Conservation (phyloP, 2,113 vertebrate species). For the Eretmochelys imbricata region DNA sequence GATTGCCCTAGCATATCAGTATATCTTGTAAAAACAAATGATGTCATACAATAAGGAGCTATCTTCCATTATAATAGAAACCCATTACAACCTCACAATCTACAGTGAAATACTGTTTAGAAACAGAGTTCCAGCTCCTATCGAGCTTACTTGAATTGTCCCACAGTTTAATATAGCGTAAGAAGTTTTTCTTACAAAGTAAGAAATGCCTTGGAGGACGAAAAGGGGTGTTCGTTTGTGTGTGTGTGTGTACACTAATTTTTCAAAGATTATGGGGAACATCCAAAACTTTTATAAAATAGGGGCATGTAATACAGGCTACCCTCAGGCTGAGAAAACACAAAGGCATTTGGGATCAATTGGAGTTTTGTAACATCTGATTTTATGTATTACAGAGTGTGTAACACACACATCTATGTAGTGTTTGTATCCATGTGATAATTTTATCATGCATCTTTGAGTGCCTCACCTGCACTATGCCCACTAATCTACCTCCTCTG, state of each 20-base stretch:
- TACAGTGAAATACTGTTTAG: slow-evolving; percentile 36
- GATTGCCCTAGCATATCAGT: slow-evolving; percentile 22
- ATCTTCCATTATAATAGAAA: slow-evolving; percentile 42
- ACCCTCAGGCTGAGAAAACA: not conserved
- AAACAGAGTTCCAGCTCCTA: not conserved
- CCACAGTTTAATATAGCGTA: not conserved
- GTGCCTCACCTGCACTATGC: not conserved
- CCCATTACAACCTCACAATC: slow-evolving; percentile 9
- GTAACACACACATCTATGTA: not conserved
- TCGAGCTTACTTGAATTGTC: not conserved
- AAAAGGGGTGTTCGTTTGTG: not conserved
- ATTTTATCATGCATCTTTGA: slow-evolving; percentile 5
- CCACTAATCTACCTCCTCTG: slow-evolving; percentile 55
- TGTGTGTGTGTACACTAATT: not conserved
- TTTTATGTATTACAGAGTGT: not conserved
- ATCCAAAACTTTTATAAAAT: not conserved
- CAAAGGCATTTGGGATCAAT: slow-evolving; percentile 3
- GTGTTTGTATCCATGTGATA: slow-evolving; percentile 25
- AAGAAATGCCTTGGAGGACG: not conserved
- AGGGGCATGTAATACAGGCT: accelerated
- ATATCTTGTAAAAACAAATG: slow-evolving; percentile 46
- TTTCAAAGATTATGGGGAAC: not conserved
- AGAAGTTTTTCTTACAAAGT: not conserved
- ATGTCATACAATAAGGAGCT: slow-evolving; percentile 37
- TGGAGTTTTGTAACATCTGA: not conserved